Conservation (phyloP, 1,140 invertebrate species). For the Asobara japonica region DNA sequence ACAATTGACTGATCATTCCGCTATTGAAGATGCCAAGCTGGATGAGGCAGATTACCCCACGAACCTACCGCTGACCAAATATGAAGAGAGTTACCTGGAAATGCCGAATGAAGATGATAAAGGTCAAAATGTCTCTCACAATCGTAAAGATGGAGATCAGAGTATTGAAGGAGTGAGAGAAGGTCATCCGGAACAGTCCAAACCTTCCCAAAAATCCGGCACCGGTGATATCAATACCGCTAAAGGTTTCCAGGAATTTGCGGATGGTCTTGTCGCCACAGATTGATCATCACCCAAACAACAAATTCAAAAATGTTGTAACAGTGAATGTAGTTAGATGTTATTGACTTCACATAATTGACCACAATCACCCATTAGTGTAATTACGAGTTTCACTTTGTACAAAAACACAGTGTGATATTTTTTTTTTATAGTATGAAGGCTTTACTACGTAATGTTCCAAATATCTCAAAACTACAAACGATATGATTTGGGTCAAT, state of each 20-base stretch:
- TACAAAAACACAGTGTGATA: background rate
- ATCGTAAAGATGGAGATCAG: conserved; percentile 5
- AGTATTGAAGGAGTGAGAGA: background rate
- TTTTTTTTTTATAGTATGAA: no score
- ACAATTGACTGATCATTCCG: conserved; percentile 51
- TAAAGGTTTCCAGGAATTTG: conserved; percentile 48
- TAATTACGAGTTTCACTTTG: background rate
- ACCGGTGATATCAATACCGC: conserved; percentile 38
- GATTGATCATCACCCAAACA: conserved; percentile 38
- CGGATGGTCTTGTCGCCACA: conserved; percentile 42
- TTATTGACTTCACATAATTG: background rate
- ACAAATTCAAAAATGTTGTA: background rate
- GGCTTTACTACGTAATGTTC: no score
- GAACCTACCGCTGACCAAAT: conserved; percentile 26
- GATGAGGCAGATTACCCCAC: conserved; percentile 26
- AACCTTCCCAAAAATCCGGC: conserved; percentile 12
- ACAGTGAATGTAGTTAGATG: conserved; percentile 11
- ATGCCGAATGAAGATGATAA: conserved; percentile 24
- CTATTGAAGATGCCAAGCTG: conserved; percentile 45
- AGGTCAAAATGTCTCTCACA: background rate
- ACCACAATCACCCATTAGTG: background rate
- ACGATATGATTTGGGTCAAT: no score
- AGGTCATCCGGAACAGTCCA: background rate
- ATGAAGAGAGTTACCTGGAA: conserved; percentile 43
- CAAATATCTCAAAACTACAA: no score